These are phyloP conservation scores for Amiota minor DNA, from an alignment of 2,888 invertebrate species.

Conservation along the genomic window DNA sequence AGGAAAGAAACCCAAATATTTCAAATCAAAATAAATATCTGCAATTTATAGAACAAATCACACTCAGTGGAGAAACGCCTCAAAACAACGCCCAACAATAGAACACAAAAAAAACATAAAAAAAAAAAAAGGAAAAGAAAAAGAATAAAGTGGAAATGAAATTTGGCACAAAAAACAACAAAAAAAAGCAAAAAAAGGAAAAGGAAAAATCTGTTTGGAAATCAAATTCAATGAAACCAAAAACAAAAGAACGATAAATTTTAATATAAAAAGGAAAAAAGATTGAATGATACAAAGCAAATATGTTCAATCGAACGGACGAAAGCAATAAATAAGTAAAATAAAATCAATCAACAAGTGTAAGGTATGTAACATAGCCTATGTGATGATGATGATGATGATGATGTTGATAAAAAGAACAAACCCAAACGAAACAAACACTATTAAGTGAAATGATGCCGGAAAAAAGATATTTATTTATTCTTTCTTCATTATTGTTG, in stretches of 20 bases:
- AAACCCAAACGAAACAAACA: too few relatives aligned
- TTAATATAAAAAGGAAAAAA: constrained; percentile 2
- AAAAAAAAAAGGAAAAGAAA: background rate
- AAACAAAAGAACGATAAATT: constrained; percentile 37
- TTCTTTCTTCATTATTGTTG: too few relatives aligned
- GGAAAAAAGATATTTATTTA: too few relatives aligned
- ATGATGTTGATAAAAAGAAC: too few relatives aligned
- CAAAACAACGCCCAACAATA: background rate
- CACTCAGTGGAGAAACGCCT: background rate
- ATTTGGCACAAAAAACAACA: background rate
- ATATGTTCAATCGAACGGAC: constrained; percentile 27
- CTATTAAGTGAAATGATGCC: too few relatives aligned
- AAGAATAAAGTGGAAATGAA: background rate
- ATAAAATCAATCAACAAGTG: constrained; percentile 63
- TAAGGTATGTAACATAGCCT: constrained; percentile 28
- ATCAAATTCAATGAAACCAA: background rate
- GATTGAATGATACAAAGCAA: constrained; percentile 4
- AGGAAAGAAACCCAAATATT: too few relatives aligned
- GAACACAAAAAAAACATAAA: background rate
- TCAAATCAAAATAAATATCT: too few relatives aligned
- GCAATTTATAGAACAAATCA: too few relatives aligned
- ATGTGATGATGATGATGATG: too few relatives aligned
- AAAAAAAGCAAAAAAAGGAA: background rate
- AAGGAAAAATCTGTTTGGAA: constrained; percentile 8
- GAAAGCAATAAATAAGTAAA: constrained; percentile 46